Evolutionary conservation across 2,113 vertebrate genomes (phyloP), one percentile per base, ranked within the genome.

Genomic region (Cephalopholis sonnerati): DNA sequence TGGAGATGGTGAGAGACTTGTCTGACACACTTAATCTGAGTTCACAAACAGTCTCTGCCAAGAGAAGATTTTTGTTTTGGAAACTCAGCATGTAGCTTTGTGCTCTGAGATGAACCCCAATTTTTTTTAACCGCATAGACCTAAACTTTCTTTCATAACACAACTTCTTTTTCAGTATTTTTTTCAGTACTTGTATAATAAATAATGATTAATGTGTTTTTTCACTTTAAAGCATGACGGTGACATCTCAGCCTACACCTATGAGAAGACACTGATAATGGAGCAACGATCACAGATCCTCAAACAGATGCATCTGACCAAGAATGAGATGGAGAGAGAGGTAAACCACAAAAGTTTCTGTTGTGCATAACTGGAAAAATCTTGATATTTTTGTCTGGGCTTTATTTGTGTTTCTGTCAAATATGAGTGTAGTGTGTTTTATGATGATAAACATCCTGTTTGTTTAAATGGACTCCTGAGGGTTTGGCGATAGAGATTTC

Each of bases 261-360:
- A 99, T 0, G 98, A 99, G 95, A 99, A 99, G 96, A 99, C 98
- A 0, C 73, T 99, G 66, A 92, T 99, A 83, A 99, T 99, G 98
- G 98, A 99, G 73, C 97, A 99, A 78, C 95, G 98, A 22, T 98
- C 98, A 20, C 97, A 99, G 94, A 99, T 99, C 89, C 97, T 99
- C 76, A 99, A 99, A 83, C 97, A 99, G 91, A 99, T 99, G 98
- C 98, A 99, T 82, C 94, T 99, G 68, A 99, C 98, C 82, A 99
- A 99, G 95, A 99, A 97, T 0, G 98, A 99, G 92, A 96, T 96
- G 68, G 98, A 99, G 88, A 95, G 98, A 81, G 98, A 99, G 97
- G 98, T 99, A 94, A 93, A 64, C 25, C 7, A 58, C 16, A 77
- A 39, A 70, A 0, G 2, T 65, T n/a, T 17, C 1, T 32, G 29